Evolutionary conservation across 2,113 vertebrate species (phyloP).

Genomic region (Phocoena sinus): DNA sequence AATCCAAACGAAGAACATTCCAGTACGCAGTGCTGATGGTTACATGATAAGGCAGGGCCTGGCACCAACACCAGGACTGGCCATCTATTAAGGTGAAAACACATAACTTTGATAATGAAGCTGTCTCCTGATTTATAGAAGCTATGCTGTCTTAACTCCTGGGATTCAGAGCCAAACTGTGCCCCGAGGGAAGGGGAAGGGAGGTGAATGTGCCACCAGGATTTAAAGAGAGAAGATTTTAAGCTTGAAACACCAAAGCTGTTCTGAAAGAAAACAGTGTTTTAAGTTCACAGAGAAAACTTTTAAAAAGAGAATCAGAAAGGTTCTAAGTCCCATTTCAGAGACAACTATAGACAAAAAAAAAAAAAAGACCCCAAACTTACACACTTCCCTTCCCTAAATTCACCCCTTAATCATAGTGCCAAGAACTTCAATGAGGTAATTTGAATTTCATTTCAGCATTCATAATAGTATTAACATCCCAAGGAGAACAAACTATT

Average conservation of each 20-base stretch:
- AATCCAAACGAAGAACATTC: conserved; percentile 86
- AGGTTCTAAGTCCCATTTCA: not conserved
- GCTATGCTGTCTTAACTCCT: conserved; percentile 64
- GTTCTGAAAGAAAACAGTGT: conserved; percentile 24
- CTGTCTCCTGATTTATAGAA: conserved; percentile 80
- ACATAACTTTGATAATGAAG: conserved; percentile 78
- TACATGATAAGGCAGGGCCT: conserved; percentile 88
- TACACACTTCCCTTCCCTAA: not conserved
- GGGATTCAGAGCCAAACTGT: conserved; percentile 40
- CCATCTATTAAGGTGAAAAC: conserved; percentile 81
- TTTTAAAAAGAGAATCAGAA: conserved; percentile 11
- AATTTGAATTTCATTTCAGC: conserved; percentile 23
- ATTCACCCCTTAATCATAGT: not conserved
- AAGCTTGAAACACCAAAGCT: conserved; percentile 49
- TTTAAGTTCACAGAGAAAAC: conserved; percentile 20
- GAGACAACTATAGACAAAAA: not conserved
- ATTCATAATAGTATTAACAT: not conserved
- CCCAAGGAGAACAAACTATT: not conserved
- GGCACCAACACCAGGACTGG: conserved; percentile 84
- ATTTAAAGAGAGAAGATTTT: conserved; percentile 36
- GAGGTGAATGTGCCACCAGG: not conserved
- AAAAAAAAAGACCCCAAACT: not conserved
- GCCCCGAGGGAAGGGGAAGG: not conserved
- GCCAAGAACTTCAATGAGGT: not conserved
- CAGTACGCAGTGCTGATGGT: conserved; percentile 77